Base-by-base conservation (phyloP, 2,888 invertebrate genomes). In the Baronia brevicornis region DNA sequence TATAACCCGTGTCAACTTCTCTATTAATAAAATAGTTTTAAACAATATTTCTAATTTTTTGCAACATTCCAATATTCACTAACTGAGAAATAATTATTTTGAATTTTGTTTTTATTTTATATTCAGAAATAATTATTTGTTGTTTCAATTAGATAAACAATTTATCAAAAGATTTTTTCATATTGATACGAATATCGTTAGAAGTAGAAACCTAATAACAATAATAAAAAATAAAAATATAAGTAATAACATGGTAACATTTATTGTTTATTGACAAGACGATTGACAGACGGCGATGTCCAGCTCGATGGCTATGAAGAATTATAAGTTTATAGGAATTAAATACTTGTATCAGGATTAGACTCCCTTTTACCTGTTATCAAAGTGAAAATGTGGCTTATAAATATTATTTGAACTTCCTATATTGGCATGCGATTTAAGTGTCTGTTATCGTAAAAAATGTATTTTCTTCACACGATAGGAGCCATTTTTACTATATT, bases 401-500 rank as follows among this genome's bases (percentile, higher is more conserved):
- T 57, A 57, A 66, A 63, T 66, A 68, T 50, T 63, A 54, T 70
- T 62, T 79, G 70, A 67, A 55, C 53, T n/a, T n/a, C n/a, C n/a
- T 54, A 58, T 60, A 54, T 54, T 63, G 57, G 63, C 68, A 66
- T 62, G 70, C 58, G 55, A 54, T 41, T 53, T 55, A 54, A 67
- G 77, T 68, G 75, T 63, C 54, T 59, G 56, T 57, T 60, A 60
- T 62, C 59, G 52, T 57, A 51, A 58, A 82, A 70, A 69, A 84
- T 84, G 84, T 77, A 74, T 79, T 63, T 74, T 73, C 71, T 61
- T 52, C 75, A 64, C 69, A 71, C 71, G 57, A 46, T 82, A 75
- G 84, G 77, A 78, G 84, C 84, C 84, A 84, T 84, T 84, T 84
- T 84, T 78, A 70, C 77, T 74, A 68, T 80, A 74, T 84, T 79